These are phyloP conservation scores for Eucidaris tribuloides DNA, from an alignment of 35 echinoderm and acorn worm species.

Conservation along the genomic window DNA sequence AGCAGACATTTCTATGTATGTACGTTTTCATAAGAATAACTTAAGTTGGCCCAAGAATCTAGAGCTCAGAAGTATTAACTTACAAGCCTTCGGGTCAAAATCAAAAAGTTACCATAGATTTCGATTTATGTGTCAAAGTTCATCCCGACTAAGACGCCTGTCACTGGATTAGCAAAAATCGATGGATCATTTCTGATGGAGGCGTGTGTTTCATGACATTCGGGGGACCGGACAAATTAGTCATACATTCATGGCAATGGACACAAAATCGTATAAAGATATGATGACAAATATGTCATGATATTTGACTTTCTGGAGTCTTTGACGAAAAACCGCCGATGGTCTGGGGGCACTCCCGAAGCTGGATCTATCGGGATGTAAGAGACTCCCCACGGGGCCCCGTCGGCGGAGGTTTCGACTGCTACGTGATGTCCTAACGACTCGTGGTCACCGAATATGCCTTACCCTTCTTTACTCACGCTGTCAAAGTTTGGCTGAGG, in stretches of 20 bases:
- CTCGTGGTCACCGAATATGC: neutral
- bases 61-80: slow-evolving; percentile 30
- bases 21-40: too few species aligned
- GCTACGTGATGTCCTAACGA: slow-evolving; percentile 15
- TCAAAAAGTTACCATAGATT: neutral
- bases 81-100: neutral
- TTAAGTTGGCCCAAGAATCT: slow-evolving; percentile 25
- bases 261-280: slow-evolving; percentile 22
- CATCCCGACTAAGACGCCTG: neutral
- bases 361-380: neutral
- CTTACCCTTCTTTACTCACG: neutral
- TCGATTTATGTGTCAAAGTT: slow-evolving; percentile 27
- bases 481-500: too few species aligned
- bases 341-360: neutral
- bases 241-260: slow-evolving; percentile 15
- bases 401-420: slow-evolving; percentile 20
- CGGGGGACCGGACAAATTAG: slow-evolving; percentile 11
- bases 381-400: slow-evolving; percentile 12
- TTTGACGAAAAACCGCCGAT: neutral
- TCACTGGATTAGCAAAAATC: neutral
- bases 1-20: too few species aligned
- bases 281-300: slow-evolving; percentile 29
- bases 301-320: neutral
- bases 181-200: slow-evolving; percentile 11
- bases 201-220: slow-evolving; percentile 22